These are phyloP conservation scores for Catharus bicknelli DNA, from an alignment of 2,113 vertebrate species.

Conservation along the genomic window DNA sequence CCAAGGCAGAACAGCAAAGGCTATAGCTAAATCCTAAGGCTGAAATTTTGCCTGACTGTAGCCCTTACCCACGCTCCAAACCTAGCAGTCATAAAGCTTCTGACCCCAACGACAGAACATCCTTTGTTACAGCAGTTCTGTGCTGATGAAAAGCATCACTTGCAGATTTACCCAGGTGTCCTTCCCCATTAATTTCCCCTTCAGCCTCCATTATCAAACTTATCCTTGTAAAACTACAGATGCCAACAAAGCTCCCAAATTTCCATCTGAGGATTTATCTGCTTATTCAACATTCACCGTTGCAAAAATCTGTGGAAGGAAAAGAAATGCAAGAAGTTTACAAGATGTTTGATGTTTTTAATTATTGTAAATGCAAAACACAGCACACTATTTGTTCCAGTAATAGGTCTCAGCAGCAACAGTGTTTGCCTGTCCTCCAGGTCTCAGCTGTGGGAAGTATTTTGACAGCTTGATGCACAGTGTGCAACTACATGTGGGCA, in stretches of 20 bases:
- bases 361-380: neutral
- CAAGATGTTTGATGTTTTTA: neutral
- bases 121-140: neutral
- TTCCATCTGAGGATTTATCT: neutral
- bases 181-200: neutral
- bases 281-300: neutral
- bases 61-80: neutral
- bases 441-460: conserved; percentile 39
- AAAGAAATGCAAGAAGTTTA: neutral
- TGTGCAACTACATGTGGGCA: neutral
- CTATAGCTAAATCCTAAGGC: neutral
- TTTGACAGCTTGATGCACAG: conserved; percentile 33
- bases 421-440: neutral
- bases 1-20: neutral
- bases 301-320: neutral
- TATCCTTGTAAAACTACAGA: neutral
- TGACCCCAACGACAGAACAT: neutral
- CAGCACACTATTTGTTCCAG: neutral
- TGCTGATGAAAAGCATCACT: neutral
- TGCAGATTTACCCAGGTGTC: neutral
- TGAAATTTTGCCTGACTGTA: neutral
- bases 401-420: neutral
- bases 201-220: neutral
- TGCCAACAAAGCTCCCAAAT: neutral
- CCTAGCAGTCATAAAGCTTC: neutral